Base-by-base conservation (phyloP, 2,888 invertebrate genomes). In the Lamproptera curius region DNA sequence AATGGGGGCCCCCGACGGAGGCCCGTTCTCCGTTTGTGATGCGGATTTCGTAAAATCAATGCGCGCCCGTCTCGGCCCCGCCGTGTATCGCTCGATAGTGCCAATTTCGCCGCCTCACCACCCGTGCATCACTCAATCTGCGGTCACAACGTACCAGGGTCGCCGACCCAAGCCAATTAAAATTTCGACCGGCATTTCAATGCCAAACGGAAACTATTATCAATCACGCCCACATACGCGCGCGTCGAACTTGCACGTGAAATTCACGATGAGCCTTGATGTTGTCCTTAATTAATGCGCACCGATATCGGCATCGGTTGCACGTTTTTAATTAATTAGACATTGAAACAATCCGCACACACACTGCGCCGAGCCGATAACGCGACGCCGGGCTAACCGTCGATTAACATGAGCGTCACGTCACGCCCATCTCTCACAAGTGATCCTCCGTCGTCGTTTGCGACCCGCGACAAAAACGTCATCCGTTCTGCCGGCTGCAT, bases 21-120 rank as follows among this genome's bases (percentile, higher is more conserved):
- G 82, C 82, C 81, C 76, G 73, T 81, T 83, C 77, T 70, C 71
- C 77, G 73, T 70, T 73, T 70, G 80, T 79, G 76, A 76, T 83
- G 80, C 77, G 79, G 76, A 82, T 81, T 84, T 84, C 76, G 79
- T 77, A 80, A 83, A 85, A 85, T 83, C 85, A 82, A 83, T 85
- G 79, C 70, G 63, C 65, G 67, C 65, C 11, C 76, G 76, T 77
- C 80, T 80, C 81, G 77, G 73, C 69, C 67, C 62, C 69, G 70
- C 59, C 73, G 67, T 54, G n/a, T n/a, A n/a, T n/a, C n/a, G n/a
- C n/a, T n/a, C n/a, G n/a, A 57, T 54, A 23, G 69, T n/a, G 65
- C 67, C 64, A 64, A 46, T 71, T 74, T 83, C 76, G 79, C 77
- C 72, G 78, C 76, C 77, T 78, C 78, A 79, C 80, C 73, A 68